Conservation (phyloP, 2,797 vertebrate genomes). For the Xiphophorus birchmanni region DNA sequence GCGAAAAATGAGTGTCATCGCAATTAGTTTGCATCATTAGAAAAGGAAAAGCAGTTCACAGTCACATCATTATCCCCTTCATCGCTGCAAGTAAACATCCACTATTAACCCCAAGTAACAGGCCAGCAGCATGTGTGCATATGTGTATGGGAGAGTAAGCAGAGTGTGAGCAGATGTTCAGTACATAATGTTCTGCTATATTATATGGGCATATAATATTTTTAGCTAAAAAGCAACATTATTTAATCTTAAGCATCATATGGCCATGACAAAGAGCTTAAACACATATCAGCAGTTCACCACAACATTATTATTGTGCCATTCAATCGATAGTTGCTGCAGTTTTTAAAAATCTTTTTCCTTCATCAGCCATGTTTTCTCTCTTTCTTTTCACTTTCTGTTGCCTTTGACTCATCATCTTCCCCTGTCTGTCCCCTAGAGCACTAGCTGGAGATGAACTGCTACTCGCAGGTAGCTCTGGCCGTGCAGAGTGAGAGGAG, state of each 20-base stretch:
- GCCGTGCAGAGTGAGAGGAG: constrained; percentile 36
- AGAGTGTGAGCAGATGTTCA: constrained; percentile 4
- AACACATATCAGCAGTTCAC: constrained; percentile 28
- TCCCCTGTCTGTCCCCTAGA: constrained; percentile 33
- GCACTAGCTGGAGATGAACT: constrained; percentile 56
- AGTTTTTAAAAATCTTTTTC: constrained; percentile 40
- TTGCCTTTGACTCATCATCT: constrained; percentile 31
- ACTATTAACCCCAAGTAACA: constrained; percentile 60
- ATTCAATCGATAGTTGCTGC: constrained; percentile 59
- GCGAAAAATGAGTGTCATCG: constrained; percentile 44
- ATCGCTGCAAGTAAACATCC: constrained; percentile 65
- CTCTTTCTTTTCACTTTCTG: constrained; percentile 18
- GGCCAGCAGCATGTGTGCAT: constrained; percentile 39
- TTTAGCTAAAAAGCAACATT: not conserved
- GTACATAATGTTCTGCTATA: not conserved
- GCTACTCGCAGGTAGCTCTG: constrained; percentile 36
- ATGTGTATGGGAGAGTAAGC: constrained; percentile 4
- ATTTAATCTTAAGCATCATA: constrained; percentile 1
- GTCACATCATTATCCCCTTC: constrained; percentile 71
- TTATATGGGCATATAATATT: not conserved
- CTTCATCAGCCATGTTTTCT: constrained; percentile 25
- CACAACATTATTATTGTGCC: constrained; percentile 27
- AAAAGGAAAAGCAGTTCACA: constrained; percentile 61
- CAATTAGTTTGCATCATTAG: constrained; percentile 67
- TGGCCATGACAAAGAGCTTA: not conserved